These are phyloP conservation scores for Pao palembangensis DNA, from an alignment of 2,113 vertebrate genomes.

Conservation along the genomic window DNA sequence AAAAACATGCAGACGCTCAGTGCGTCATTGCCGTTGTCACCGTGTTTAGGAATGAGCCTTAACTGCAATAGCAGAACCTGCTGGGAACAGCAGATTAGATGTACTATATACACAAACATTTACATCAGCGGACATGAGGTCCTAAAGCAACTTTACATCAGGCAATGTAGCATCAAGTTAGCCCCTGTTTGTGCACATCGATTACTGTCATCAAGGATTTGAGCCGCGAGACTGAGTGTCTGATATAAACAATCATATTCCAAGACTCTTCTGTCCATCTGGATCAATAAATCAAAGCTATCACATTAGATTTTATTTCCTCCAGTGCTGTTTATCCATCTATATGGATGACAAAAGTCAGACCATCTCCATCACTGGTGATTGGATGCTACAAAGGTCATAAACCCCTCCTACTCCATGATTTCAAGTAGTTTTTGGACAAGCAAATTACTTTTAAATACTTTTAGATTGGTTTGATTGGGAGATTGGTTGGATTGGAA, in stretches of 20 bases:
- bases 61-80: conserved; percentile 29
- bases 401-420: too few relatives aligned
- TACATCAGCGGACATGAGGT: conserved; percentile 42
- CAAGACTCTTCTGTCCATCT: background rate
- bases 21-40: background rate
- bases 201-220: background rate
- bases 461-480: too few relatives aligned
- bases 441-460: too few relatives aligned
- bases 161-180: conserved; percentile 18
- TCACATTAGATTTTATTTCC: background rate
- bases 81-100: conserved; percentile 46
- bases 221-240: conserved; percentile 14
- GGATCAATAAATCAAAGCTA: background rate
- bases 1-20: background rate
- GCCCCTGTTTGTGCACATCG: conserved; percentile 1
- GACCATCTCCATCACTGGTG: too few relatives aligned
- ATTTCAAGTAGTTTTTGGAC: too few relatives aligned
- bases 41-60: conserved; percentile 25
- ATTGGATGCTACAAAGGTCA: too few relatives aligned
- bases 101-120: conserved; percentile 55
- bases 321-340: too few relatives aligned
- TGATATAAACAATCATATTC: background rate
- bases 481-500: too few relatives aligned
- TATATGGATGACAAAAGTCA: too few relatives aligned
- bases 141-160: conserved; percentile 41